Conservation (phyloP, 2,797 vertebrate genomes). For the Hephaestus fuliginosus region DNA sequence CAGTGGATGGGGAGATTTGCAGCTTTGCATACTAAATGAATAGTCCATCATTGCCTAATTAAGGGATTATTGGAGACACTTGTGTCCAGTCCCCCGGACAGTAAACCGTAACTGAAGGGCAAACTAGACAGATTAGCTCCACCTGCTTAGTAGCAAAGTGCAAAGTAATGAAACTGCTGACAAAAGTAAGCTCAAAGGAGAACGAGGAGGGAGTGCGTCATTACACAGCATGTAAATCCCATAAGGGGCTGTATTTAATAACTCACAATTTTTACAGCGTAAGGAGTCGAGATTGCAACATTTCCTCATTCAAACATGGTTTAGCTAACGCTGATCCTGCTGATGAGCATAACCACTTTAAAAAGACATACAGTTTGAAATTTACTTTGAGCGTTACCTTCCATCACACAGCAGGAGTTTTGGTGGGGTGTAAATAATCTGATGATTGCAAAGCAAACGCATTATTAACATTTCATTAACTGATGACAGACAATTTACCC, state of each 20-base stretch:
- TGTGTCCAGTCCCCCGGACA: constrained; percentile 85
- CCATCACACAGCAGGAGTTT: too few relatives aligned
- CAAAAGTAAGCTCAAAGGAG: constrained; percentile 73
- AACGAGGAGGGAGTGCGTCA: constrained; percentile 61
- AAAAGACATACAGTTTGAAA: constrained; percentile 27
- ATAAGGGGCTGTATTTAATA: constrained; percentile 63
- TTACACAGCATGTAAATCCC: constrained; percentile 61
- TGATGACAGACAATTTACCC: fast-evolving
- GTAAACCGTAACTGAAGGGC: constrained; percentile 89
- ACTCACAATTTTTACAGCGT: constrained; percentile 54
- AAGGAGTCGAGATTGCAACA: constrained; percentile 59
- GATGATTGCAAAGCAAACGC: neutral
- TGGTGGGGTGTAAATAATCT: neutral
- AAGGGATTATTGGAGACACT: constrained; percentile 87
- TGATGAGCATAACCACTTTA: constrained; percentile 21
- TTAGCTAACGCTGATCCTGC: constrained; percentile 46
- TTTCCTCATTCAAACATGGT: constrained; percentile 36
- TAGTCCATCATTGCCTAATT: constrained; percentile 88
- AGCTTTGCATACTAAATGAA: constrained; percentile 89
- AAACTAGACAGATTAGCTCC: constrained; percentile 86
- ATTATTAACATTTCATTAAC: neutral
- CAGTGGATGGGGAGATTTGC: constrained; percentile 81
- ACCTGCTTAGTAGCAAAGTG: constrained; percentile 83
- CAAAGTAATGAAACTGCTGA: constrained; percentile 84
- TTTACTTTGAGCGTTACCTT: constrained; percentile 32